phyloP scores from a whole-genome alignment of 2,888 invertebrate genomes.

The Theristus sp. region DNA sequence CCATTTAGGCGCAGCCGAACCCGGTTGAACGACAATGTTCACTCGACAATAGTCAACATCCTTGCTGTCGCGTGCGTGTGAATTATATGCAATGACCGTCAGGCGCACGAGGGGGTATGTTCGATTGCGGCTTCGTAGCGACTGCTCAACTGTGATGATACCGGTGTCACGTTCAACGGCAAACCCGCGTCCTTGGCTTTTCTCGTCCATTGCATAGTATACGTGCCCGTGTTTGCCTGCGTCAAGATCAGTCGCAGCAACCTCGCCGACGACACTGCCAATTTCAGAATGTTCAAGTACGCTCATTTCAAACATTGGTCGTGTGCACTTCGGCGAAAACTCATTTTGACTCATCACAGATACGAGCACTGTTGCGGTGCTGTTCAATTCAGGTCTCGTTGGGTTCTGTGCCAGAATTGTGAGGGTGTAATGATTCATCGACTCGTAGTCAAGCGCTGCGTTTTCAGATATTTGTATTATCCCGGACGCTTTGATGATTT shows the following conservation, averaged over 20 bases:
- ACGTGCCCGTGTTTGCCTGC: slow-evolving; percentile 67
- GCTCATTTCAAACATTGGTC: neutral
- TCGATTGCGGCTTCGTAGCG: neutral
- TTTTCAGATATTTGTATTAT: neutral
- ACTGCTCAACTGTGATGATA: neutral
- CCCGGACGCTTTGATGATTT: neutral
- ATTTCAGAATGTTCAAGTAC: slow-evolving; percentile 43
- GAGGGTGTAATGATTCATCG: neutral
- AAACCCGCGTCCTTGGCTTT: neutral
- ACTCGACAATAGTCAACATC: neutral
- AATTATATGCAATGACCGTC: neutral
- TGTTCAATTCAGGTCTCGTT: neutral
- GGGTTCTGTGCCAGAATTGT: neutral
- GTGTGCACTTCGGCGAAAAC: slow-evolving; percentile 32
- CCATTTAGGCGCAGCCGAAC: neutral
- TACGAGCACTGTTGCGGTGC: slow-evolving; percentile 39
- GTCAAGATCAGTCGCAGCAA: slow-evolving; percentile 73
- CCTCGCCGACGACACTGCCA: slow-evolving; percentile 61
- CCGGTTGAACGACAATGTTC: neutral
- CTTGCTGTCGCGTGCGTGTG: neutral
- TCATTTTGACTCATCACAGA: slow-evolving; percentile 69
- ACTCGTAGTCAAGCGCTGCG: neutral
- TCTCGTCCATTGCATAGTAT: slow-evolving; percentile 42
- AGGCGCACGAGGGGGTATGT: neutral
- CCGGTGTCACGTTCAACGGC: neutral